Evolutionary conservation across 2,888 invertebrate species (phyloP).

Genomic region (Drosophila borealis): DNA sequence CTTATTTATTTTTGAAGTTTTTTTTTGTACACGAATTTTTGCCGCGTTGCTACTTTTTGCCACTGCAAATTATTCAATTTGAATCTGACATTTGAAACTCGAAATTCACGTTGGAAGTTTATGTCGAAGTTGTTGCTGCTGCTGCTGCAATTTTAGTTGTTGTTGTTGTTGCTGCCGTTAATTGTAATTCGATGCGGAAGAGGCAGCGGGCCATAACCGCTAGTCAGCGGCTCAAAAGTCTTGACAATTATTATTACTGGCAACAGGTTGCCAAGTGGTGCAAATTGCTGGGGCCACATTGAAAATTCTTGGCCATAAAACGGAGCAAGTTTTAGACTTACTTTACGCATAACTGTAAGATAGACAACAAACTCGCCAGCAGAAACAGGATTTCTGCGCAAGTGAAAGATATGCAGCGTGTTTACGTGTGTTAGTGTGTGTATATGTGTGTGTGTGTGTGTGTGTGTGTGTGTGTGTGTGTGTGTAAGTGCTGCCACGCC

Average conservation of each 20-base stretch:
- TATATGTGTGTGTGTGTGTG: background rate
- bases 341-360: conserved; percentile 78
- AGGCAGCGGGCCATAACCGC: conserved; percentile 54
- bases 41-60: conserved; percentile 40
- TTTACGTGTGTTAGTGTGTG: conserved; percentile 29
- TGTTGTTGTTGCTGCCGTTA: conserved; percentile 50
- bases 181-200: conserved; percentile 82
- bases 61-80: conserved; percentile 51
- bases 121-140: conserved; percentile 33
- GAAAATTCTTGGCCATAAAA: conserved; percentile 63
- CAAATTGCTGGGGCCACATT: conserved; percentile 61
- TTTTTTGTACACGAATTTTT: conserved; percentile 19
- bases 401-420: conserved; percentile 24
- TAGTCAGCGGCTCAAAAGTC: conserved; percentile 39
- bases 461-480: conserved; percentile 24
- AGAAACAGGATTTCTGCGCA: conserved; percentile 65
- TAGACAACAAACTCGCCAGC: conserved; percentile 53
- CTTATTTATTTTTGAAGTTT: conserved; percentile 10
- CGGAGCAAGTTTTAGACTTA: conserved; percentile 71
- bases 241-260: conserved; percentile 72
- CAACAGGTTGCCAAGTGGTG: conserved; percentile 70
- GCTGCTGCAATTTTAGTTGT: conserved; percentile 12
- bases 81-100: conserved; percentile 74
- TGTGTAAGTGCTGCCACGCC: conserved; percentile 48
- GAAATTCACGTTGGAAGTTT: conserved; percentile 58